Base-by-base conservation (phyloP, 2,888 invertebrate genomes). In the Pyrgus malvae region DNA sequence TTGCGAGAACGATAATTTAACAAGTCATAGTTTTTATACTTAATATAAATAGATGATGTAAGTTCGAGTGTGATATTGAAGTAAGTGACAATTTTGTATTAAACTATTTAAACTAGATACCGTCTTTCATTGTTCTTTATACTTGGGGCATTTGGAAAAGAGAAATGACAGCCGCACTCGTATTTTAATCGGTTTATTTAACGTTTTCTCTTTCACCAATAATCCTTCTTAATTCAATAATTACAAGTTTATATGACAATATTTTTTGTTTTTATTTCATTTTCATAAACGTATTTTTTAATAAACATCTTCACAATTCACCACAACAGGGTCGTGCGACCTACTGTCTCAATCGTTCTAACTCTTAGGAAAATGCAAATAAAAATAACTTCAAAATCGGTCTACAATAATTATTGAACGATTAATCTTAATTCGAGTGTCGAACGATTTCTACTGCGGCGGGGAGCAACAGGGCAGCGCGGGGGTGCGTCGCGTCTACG, bases 21-120 rank as follows among this genome's bases (percentile, higher is more conserved):
- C 82, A 88, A 90, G 89, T 90, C 89, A 90, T 89, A 90, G 89
- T 90, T 90, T 90, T 90, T 90, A 90, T 90, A 89, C 87, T 57
- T 85, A 89, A 78, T 81, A 87, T 89, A 89, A 89, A 88, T 89
- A 90, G 89, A 89, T 89, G 89, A 89, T 87, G 83, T 90, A 89
- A 89, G 87, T 77, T 78, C 80, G 88, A 86, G 89, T 90, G 90
- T 90, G 90, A 90, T 90, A 90, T 89, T 88, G 89, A 88, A 67
- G 78, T 88, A 87, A 88, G 88, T 70, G 73, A 89, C 66, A 67
- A 79, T 78, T 86, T 89, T 86, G 74, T 86, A 89, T 80, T 88
- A 88, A 88, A 88, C 75, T 83, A 83, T 85, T 85, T 81, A 83
- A 86, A 76, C 64, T 74, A 61, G 73, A 16, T 23, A 8, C 11